A percentile compares a stretch with the other conserved stretches of the same genome.
Evolutionary conservation across 2,888 invertebrate genomes (phyloP).

Genomic region (Aplocera efformata): DNA sequence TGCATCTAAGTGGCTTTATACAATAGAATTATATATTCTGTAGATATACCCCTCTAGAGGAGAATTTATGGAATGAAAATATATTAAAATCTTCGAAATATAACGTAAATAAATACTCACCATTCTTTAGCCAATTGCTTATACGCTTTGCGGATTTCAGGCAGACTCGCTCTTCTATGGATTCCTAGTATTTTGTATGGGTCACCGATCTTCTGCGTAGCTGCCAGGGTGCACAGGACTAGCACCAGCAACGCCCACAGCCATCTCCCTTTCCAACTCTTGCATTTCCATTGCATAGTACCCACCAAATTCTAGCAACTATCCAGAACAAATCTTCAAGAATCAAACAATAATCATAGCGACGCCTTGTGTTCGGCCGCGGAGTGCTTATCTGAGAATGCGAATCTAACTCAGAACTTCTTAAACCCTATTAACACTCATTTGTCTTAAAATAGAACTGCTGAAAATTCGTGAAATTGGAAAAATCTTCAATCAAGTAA

Average conservation of each 20-base stretch:
- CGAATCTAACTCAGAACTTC: constrained; percentile 43
- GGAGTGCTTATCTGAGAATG: constrained; percentile 46
- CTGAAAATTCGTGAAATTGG: constrained; percentile 61
- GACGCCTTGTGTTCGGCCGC: constrained; percentile 17
- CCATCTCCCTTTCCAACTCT: constrained; percentile 61
- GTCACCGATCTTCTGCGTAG: constrained; percentile 82
- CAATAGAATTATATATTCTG: too few species aligned
- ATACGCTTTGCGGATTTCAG: constrained; percentile 94
- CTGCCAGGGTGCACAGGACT: constrained; percentile 43
- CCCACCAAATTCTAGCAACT: constrained; percentile 29
- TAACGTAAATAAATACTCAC: constrained; percentile 72
- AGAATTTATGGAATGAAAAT: too few species aligned
- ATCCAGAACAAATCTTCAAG: constrained; percentile 19
- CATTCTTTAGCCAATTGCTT: constrained; percentile 95
- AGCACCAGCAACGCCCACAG: constrained; percentile 49
- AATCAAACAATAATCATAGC: constrained; percentile 23
- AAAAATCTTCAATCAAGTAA: constrained; percentile 57
- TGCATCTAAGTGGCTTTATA: too few species aligned
- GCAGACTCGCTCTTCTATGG: constrained; percentile 84
- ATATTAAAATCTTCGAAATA: too few species aligned
- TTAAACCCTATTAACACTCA: constrained; percentile 65
- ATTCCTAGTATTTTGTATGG: constrained; percentile 93
- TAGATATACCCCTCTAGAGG: too few species aligned
- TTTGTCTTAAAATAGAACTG: constrained; percentile 74
- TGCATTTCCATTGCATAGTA: constrained; percentile 75